Conservation (phyloP, 2,888 invertebrate species). For the Venusia cambrica region DNA sequence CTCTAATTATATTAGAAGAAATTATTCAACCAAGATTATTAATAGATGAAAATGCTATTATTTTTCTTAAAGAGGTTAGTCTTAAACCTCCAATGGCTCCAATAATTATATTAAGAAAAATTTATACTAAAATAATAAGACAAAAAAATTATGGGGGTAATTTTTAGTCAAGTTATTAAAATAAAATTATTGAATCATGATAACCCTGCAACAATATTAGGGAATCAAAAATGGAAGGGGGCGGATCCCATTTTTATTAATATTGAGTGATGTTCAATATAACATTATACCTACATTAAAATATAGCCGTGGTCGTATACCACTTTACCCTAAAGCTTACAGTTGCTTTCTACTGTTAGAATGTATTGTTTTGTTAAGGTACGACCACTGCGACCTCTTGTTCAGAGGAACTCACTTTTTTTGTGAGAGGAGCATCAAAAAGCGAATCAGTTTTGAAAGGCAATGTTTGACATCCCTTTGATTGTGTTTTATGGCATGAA, state of each 20-base stretch:
- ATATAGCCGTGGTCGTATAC: no score
- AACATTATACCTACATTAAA: no score
- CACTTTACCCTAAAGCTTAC: no score
- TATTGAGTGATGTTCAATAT: slow-evolving; percentile 62
- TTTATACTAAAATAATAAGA: slow-evolving; percentile 67
- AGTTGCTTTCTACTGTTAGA: no score
- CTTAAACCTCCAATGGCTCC: slow-evolving; percentile 78
- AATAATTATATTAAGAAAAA: slow-evolving; percentile 67
- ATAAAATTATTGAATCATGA: slow-evolving; percentile 78
- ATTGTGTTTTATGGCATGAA: no score
- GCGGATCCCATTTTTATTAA: slow-evolving; percentile 80
- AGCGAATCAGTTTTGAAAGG: no score
- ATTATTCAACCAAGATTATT: slow-evolving; percentile 83
- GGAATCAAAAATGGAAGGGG: slow-evolving; percentile 83
- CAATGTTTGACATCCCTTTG: no score
- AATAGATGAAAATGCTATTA: slow-evolving; percentile 83
- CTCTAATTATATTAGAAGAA: slow-evolving; percentile 60
- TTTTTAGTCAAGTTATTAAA: slow-evolving; percentile 84
- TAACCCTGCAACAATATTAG: slow-evolving; percentile 80
- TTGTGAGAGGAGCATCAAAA: no score
- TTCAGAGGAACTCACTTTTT: no score
- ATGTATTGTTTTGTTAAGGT: no score
- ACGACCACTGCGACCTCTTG: no score
- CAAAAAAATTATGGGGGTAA: slow-evolving; percentile 80
- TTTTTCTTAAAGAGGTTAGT: slow-evolving; percentile 78